Evolutionary conservation across 2,888 invertebrate species (phyloP), one percentile per base, ranked within the genome.

Genomic region (Plemyria rubiginata): DNA sequence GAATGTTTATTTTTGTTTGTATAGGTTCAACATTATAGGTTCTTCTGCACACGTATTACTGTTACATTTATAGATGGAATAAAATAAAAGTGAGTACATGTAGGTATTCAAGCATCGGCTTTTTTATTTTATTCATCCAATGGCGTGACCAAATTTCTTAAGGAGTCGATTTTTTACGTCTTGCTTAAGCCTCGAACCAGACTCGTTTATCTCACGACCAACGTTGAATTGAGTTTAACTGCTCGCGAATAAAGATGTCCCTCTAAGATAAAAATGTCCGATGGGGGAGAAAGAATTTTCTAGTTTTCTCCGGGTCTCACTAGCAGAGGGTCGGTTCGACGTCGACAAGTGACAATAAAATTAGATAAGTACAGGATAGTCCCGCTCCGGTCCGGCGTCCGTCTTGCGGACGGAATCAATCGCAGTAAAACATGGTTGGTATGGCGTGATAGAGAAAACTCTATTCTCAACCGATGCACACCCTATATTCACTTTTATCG

Each of bases 331-430:
- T 87, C 78, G 77, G 78, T 77, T 76, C 75, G 80, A 78, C 81
- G 80, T 80, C 82, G 81, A 78, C 83, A 84, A 86, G 87, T 91
- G 90, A 92, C 90, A 91, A 90, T 92, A 92, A 92, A 92, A 92
- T 92, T 90, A 92, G 91, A 92, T 91, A 92, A 91, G 90, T 91
- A 87, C 86, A 81, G 88, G 87, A 89, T 86, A 86, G 86, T 82
- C 82, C 78, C 81, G 84, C 79, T 82, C 71, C 76, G 79, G 80
- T 77, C 81, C 81, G 70, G 79, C 81, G 81, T 86, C 84, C 85
- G 86, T 85, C 87, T 87, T 88, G 86, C 75, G 85, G 87, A 85
- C 82, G 82, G 84, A 90, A 90, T 91, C 91, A 92, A 92, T 91
- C 90, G 90, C 85, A 89, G 87, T 90, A 90, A 91, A 91, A 91